These are phyloP conservation scores for Polietes domitor DNA, from an alignment of 2,888 invertebrate species.

Conservation along the genomic window DNA sequence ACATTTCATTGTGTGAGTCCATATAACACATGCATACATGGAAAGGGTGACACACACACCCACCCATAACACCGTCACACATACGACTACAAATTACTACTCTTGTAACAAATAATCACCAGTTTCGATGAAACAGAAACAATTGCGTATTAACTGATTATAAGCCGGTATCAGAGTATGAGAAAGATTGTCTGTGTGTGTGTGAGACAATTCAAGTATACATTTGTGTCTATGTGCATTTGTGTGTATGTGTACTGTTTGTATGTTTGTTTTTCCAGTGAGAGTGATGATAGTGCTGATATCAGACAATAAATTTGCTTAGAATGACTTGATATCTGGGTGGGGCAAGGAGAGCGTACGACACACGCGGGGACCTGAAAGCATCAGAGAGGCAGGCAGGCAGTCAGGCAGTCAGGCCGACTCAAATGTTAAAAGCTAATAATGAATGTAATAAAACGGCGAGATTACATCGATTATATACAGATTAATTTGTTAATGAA, in stretches of 20 bases:
- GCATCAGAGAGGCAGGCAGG: not conserved
- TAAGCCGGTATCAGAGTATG: not conserved
- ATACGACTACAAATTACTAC: not conserved
- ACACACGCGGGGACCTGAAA: not conserved
- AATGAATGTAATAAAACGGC: slow-evolving; percentile 7
- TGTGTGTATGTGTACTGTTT: not conserved
- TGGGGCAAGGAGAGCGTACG: not conserved
- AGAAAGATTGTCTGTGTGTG: too few species aligned
- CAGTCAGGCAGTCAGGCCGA: not conserved
- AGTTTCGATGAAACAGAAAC: slow-evolving; percentile 1
- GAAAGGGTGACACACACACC: too few species aligned
- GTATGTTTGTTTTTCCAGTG: not conserved
- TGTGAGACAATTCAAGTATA: not conserved
- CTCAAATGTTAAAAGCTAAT: slow-evolving; percentile 6
- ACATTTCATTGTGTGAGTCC: not conserved
- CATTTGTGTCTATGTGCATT: not conserved
- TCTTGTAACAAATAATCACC: not conserved
- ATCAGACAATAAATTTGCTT: slow-evolving; percentile 23
- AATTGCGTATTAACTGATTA: not conserved
- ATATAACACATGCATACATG: too few species aligned
- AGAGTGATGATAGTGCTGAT: slow-evolving; percentile 1
- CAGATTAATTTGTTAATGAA: slow-evolving; percentile 10
- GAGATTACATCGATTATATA: slow-evolving; percentile 4
- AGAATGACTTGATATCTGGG: not conserved
- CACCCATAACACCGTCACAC: not conserved